These are phyloP conservation scores for Maccullochella peelii DNA, from an alignment of 2,113 vertebrate species.

Conservation along the genomic window DNA sequence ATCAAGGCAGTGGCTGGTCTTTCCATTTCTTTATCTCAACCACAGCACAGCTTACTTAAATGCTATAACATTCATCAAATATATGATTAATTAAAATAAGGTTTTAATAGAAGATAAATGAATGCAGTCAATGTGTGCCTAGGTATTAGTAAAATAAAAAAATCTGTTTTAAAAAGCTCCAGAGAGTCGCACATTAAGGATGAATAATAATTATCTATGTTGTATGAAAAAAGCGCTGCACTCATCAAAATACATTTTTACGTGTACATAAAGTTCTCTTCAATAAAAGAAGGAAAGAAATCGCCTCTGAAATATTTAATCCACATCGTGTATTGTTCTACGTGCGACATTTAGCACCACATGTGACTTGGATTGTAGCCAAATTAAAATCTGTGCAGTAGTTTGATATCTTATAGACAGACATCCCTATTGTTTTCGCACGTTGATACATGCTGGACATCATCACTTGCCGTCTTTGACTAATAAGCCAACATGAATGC, in stretches of 20 bases:
- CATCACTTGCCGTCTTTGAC: not conserved
- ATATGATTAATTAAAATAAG: not conserved
- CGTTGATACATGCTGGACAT: not conserved
- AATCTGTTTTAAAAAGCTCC: not conserved
- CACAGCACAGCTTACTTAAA: not conserved
- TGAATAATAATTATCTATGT: not conserved
- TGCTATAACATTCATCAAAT: not conserved
- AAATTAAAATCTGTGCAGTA: slow-evolving; percentile 29
- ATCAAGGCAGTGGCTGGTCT: not conserved
- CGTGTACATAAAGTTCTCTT: not conserved
- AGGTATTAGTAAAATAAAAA: not conserved
- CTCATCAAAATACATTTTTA: not conserved
- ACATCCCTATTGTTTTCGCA: slow-evolving; percentile 28
- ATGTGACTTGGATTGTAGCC: slow-evolving; percentile 52
- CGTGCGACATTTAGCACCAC: slow-evolving; percentile 35
- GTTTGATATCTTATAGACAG: not conserved
- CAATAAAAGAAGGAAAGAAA: not conserved
- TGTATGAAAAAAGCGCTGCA: not conserved
- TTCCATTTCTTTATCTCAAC: not conserved
- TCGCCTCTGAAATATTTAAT: slow-evolving; percentile 21
- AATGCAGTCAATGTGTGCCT: not conserved
- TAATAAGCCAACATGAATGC: not conserved
- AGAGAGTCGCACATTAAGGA: not conserved
- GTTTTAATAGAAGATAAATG: not conserved
- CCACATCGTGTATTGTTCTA: slow-evolving; percentile 41